phyloP scores from a whole-genome alignment of 2,797 vertebrate species.

The Lacerta viridis region DNA sequence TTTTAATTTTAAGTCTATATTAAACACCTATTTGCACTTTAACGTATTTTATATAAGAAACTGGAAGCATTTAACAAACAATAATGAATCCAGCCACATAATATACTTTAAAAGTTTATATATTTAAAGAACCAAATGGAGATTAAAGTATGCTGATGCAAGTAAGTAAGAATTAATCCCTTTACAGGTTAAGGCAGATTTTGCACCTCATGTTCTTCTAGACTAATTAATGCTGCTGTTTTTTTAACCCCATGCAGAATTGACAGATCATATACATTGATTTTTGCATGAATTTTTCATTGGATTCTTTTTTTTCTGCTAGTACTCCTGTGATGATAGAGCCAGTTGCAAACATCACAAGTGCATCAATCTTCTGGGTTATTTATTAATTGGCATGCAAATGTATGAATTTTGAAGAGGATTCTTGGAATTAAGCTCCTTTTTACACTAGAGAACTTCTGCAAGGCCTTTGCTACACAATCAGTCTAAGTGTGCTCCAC shows the following conservation, averaged over 20 bases:
- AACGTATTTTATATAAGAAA: not conserved
- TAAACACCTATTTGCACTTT: not conserved
- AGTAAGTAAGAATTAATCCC: not conserved
- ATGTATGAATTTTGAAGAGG: not conserved
- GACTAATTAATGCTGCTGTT: not conserved
- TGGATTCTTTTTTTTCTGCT: not conserved
- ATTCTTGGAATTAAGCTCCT: not conserved
- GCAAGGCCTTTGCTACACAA: not conserved
- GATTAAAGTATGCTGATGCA: not conserved
- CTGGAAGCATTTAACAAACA: constrained; percentile 1
- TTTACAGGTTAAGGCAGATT: not conserved
- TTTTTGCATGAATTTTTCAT: not conserved
- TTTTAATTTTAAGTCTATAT: not conserved
- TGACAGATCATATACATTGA: not conserved
- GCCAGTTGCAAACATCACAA: not conserved
- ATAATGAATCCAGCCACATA: not conserved
- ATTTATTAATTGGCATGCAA: not conserved
- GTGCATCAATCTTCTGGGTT: not conserved
- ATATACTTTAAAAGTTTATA: not conserved
- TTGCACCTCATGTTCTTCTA: not conserved
- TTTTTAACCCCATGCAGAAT: not conserved
- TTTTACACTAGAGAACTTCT: not conserved
- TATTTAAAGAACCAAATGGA: not conserved
- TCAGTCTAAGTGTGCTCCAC: not conserved
- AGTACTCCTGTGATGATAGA: not conserved